Percentiles rank a stretch among this genome's conserved stretches.
phyloP scores from a whole-genome alignment of 1,140 invertebrate species.

The Acromyrmex echinatior region DNA sequence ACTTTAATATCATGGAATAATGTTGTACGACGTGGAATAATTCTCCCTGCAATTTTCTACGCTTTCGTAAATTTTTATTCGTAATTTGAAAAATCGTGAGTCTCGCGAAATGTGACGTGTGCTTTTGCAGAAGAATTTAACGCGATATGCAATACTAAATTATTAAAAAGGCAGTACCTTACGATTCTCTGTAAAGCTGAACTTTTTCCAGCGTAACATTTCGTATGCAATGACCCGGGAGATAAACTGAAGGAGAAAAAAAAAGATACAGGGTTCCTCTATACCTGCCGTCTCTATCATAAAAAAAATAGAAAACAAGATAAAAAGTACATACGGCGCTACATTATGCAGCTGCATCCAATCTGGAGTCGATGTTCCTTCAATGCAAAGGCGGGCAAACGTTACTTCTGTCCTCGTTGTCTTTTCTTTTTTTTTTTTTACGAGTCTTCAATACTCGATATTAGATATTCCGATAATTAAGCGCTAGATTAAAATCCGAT shows the following conservation, averaged over 20 bases:
- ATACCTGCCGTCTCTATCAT: neutral
- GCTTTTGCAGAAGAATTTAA: neutral
- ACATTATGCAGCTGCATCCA: constrained; percentile 13
- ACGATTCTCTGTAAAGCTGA: neutral
- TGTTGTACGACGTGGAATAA: neutral
- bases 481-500: neutral
- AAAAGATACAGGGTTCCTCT: neutral
- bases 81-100: neutral
- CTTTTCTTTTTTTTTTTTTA: neutral
- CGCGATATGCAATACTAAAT: neutral
- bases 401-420: neutral
- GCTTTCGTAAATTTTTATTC: constrained; percentile 1
- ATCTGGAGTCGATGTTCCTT: constrained; percentile 10
- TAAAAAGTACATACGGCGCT: neutral
- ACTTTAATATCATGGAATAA: neutral
- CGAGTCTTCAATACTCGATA: constrained; percentile 22
- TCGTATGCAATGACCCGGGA: constrained; percentile 11
- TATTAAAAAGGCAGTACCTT: neutral
- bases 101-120: neutral
- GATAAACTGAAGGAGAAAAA: neutral
- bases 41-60: neutral
- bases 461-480: constrained; percentile 7
- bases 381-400: neutral
- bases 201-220: constrained; percentile 6
- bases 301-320: neutral